These are phyloP conservation scores for Montipora cactus DNA, from an alignment of 64 coral and sea anemone genomes.

Conservation along the genomic window DNA sequence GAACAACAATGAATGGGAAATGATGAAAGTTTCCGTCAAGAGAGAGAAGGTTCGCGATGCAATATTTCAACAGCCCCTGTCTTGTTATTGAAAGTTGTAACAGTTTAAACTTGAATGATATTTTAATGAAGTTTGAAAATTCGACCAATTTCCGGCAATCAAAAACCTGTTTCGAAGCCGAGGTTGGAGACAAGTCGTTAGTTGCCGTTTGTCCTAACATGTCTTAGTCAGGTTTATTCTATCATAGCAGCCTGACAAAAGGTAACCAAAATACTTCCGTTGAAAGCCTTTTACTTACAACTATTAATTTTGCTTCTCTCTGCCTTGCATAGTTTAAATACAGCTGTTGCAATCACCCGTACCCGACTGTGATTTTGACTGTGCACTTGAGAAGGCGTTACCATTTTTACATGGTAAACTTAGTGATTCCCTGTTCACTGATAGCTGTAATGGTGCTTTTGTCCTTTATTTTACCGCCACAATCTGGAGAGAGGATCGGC, in stretches of 20 bases:
- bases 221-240: no score
- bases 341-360: conserved; percentile 76
- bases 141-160: no score
- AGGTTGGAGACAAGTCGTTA: no score
- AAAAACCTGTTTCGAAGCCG: no score
- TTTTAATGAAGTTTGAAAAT: no score
- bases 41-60: conserved; percentile 46
- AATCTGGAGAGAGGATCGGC: conserved; percentile 87
- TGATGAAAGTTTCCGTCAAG: conserved; percentile 48
- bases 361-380: conserved; percentile 61
- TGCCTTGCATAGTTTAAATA: conserved; percentile 56
- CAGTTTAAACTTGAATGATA: no score
- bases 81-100: neutral
- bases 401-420: conserved; percentile 90
- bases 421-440: conserved; percentile 91
- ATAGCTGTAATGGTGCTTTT: conserved; percentile 88
- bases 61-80: neutral
- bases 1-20: conserved; percentile 80
- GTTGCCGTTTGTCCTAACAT: no score
- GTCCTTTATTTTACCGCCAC: conserved; percentile 83
- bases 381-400: conserved; percentile 74
- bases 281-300: neutral
- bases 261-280: no score
- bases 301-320: neutral
- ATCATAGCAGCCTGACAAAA: no score